A percentile compares a stretch with the other conserved stretches of the same genome.
Conservation (phyloP, 2,797 vertebrate species). For the Lagorchestes hirsutus region DNA sequence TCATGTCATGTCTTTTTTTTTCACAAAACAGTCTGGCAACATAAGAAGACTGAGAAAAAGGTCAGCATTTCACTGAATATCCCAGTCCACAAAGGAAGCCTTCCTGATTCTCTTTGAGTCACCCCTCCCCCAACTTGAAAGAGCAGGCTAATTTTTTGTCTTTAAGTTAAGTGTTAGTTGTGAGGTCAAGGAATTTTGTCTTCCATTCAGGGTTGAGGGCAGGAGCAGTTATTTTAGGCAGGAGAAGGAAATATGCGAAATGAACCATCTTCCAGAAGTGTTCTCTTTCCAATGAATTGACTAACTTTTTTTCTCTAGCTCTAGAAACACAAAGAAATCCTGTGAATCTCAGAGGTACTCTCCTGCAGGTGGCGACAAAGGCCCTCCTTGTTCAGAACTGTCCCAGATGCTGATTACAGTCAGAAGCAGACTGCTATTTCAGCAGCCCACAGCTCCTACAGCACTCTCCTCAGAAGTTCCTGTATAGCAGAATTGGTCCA, state of each 20-base stretch:
- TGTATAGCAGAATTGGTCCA: neutral
- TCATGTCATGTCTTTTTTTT: neutral
- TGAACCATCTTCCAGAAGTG: neutral
- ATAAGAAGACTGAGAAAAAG: neutral
- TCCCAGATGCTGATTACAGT: constrained; percentile 79
- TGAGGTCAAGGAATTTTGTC: neutral
- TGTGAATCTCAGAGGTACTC: constrained; percentile 25
- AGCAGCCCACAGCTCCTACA: neutral
- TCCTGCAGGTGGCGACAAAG: constrained; percentile 86
- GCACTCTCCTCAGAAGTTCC: constrained; percentile 27
- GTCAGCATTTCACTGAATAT: neutral
- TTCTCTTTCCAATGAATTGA: neutral
- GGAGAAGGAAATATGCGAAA: neutral
- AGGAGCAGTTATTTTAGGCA: neutral
- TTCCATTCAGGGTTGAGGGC: neutral
- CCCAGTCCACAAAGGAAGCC: neutral
- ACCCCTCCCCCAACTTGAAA: neutral
- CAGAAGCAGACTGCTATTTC: neutral
- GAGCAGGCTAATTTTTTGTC: neutral
- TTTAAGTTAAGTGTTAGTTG: neutral
- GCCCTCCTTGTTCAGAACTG: constrained; percentile 74
- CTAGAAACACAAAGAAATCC: constrained; percentile 8
- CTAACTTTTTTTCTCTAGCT: neutral
- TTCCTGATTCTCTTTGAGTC: neutral
- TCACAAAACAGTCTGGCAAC: constrained; percentile 1